These are phyloP conservation scores for Falco columbarius DNA, from an alignment of 2,797 vertebrate genomes.

Conservation along the genomic window DNA sequence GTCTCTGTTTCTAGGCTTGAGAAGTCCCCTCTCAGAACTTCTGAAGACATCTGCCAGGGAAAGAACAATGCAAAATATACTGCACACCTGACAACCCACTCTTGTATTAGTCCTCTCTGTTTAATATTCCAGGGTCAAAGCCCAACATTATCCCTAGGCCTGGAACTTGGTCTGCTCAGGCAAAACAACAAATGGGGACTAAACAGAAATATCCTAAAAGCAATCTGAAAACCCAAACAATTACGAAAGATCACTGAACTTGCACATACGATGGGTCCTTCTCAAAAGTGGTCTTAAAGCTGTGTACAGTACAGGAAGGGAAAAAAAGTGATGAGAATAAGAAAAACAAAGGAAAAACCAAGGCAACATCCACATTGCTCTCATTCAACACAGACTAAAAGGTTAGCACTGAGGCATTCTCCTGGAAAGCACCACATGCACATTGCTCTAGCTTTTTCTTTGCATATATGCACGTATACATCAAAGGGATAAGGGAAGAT, in stretches of 20 bases:
- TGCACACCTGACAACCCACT: neutral
- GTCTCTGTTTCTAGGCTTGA: constrained; percentile 66
- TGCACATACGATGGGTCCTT: neutral
- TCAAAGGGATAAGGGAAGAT: neutral
- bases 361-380: neutral
- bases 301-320: neutral
- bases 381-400: neutral
- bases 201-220: neutral
- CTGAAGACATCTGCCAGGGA: constrained; percentile 63
- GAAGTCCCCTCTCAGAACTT: constrained; percentile 18
- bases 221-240: neutral
- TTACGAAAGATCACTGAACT: neutral
- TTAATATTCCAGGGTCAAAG: neutral
- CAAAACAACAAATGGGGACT: neutral
- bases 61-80: constrained; percentile 29
- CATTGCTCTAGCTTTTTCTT: neutral
- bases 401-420: neutral
- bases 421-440: neutral
- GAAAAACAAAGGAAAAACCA: neutral
- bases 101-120: neutral
- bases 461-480: neutral
- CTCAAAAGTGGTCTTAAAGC: neutral
- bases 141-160: neutral
- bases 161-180: neutral
- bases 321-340: neutral